Conservation (phyloP, 1,140 invertebrate species). For the Trigoniulus corallinus region DNA sequence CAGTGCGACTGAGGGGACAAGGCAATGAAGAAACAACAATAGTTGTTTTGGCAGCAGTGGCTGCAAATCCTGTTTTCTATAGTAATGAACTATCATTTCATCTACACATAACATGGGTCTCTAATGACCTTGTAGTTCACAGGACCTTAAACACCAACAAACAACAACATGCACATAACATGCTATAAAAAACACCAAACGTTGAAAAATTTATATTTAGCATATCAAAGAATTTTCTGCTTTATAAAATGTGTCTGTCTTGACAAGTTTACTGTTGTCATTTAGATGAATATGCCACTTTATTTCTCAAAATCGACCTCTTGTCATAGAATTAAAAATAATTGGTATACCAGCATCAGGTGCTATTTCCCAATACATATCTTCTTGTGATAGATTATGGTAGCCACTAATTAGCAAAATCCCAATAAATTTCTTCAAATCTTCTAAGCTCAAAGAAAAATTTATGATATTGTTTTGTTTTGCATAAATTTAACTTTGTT, state of each 20-base stretch:
- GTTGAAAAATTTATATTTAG: constrained; percentile 18
- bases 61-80: too few species aligned
- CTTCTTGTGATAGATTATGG: neutral
- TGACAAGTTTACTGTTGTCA: constrained; percentile 14
- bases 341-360: too few species aligned
- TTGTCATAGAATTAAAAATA: constrained; percentile 12
- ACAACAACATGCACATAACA: too few species aligned
- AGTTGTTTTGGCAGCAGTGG: too few species aligned
- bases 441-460: neutral
- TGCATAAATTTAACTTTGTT: constrained; percentile 1
- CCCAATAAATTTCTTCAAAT: constrained; percentile 1
- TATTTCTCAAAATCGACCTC: constrained; percentile 15
- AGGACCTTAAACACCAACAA: too few species aligned
- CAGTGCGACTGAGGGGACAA: too few species aligned
- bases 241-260: constrained; percentile 19
- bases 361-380: constrained; percentile 6
- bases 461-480: neutral
- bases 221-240: constrained; percentile 13
- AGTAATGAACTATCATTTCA: too few species aligned
- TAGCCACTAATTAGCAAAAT: constrained; percentile 4
- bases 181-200: constrained; percentile 10
- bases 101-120: too few species aligned
- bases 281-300: constrained; percentile 16
- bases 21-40: too few species aligned
- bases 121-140: too few species aligned